Base-by-base conservation (phyloP, 2,797 vertebrate species). In the Florisuga fusca region DNA sequence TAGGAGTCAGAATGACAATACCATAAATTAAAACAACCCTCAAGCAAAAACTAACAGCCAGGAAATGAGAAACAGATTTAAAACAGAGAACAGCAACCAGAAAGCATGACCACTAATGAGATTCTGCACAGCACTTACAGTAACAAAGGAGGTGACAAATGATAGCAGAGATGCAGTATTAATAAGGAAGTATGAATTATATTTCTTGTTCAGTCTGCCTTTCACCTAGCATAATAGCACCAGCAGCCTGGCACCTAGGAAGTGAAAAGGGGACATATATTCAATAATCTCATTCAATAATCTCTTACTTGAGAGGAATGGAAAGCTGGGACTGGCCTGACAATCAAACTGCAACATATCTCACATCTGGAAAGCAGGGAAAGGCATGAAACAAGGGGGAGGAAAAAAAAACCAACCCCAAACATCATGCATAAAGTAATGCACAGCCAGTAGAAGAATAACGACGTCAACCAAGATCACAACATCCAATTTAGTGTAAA, bases 51-150 rank as follows among this genome's bases (percentile, higher is more conserved):
- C 80, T 91, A 96, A 84, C 84, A 88, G 80, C 83, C 87, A 93
- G 91, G 89, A 96, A 96, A 97, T 90, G 89, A 90, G 93, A 93
- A 96, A 91, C 91, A 94, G 88, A 95, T 95, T 96, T 93, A 93
- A 96, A 95, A 87, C 53, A 82, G 84, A 86, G 94, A 92, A 79
- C 71, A 95, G 93, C 93, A 96, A 96, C 59, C 94, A 96, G 92
- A 96, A 95, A 97, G 92, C 95, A 94, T 96, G 94, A 96, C 92
- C 93, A 89, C 84, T 96, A 96, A 94, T 84, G 93, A 97, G 95
- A 94, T 90, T 94, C 74, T 89, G 59, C 77, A 90, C 89, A 88
- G 69, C 87, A 93, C 71, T 96, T 94, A 93, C 53, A 69, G 92
- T 95, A 93, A 94, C 93, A 94, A 93, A 97, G 73, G 41, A 95